Percentiles rank a stretch among this genome's conserved stretches.
Evolutionary conservation across 2,113 vertebrate genomes (phyloP).

Genomic region (Aramus guarauna): DNA sequence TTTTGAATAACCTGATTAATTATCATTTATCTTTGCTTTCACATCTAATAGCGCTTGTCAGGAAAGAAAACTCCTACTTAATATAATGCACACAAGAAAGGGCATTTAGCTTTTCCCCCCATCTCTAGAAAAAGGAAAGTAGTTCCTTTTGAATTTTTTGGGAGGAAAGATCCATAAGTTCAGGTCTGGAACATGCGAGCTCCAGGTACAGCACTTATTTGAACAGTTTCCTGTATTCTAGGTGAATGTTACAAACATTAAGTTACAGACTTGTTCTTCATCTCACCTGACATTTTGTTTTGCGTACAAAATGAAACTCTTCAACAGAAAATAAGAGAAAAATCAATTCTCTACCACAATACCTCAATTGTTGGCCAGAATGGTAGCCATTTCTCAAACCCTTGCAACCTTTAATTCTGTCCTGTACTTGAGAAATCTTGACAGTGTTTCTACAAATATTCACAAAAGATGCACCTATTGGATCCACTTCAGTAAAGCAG

Average conservation of each 20-base stretch:
- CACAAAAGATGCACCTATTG: background rate
- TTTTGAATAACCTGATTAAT: background rate
- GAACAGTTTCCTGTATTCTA: background rate
- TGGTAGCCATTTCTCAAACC: background rate
- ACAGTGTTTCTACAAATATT: background rate
- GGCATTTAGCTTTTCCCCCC: fast-evolving
- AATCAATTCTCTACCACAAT: background rate
- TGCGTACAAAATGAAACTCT: background rate
- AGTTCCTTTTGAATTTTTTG: background rate
- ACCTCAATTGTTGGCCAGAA: background rate
- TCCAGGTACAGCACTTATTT: background rate
- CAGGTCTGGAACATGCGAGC: background rate
- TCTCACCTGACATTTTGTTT: background rate
- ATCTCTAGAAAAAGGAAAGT: background rate
- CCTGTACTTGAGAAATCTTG: background rate
- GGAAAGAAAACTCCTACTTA: background rate
- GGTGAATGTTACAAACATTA: background rate
- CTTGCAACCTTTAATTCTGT: background rate
- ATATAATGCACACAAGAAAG: background rate
- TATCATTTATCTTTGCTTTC: background rate
- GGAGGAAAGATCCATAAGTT: background rate
- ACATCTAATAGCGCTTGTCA: background rate
- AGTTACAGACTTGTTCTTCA: background rate
- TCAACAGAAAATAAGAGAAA: background rate
- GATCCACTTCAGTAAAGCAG: background rate